Conservation (phyloP, 2,113 vertebrate species). For the Paramisgurnus dabryanus region DNA sequence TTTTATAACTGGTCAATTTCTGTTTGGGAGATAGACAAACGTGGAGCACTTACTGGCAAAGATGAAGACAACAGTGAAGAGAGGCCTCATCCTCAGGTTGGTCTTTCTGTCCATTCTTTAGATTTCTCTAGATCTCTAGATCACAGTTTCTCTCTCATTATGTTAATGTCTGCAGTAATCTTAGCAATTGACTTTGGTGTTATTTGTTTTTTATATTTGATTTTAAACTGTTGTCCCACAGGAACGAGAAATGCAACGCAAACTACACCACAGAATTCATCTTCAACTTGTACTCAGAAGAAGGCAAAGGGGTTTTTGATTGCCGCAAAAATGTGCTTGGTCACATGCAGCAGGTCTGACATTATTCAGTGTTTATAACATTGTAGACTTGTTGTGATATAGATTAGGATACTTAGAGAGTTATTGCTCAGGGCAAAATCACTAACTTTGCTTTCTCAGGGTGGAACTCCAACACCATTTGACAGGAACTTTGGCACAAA, state of each 20-base stretch:
- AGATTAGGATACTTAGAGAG: too few species aligned
- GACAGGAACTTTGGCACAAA: slow-evolving; percentile 94
- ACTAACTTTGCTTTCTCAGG: slow-evolving; percentile 68
- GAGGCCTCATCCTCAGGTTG: slow-evolving; percentile 89
- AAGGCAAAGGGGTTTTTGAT: slow-evolving; percentile 91
- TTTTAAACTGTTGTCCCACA: slow-evolving; percentile 50
- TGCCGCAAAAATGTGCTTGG: slow-evolving; percentile 93
- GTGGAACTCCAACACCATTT: slow-evolving; percentile 90
- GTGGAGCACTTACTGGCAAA: slow-evolving; percentile 88
- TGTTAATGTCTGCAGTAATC: slow-evolving; percentile 3
- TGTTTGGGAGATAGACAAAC: slow-evolving; percentile 73
- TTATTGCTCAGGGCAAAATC: background rate
- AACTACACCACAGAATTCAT: slow-evolving; percentile 95
- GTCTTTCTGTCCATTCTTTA: background rate
- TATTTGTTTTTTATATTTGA: background rate
- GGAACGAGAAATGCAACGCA: slow-evolving; percentile 86
- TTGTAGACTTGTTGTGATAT: too few species aligned
- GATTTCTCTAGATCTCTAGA: background rate
- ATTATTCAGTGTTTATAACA: background rate
- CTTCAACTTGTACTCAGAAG: slow-evolving; percentile 92
- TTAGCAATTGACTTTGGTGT: background rate
- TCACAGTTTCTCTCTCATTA: background rate
- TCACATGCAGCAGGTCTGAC: slow-evolving; percentile 92
- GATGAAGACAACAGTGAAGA: slow-evolving; percentile 95
- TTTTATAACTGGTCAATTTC: background rate